Evolutionary conservation across 2,888 invertebrate species (phyloP).

Genomic region (Macrosiphum euphorbiae): DNA sequence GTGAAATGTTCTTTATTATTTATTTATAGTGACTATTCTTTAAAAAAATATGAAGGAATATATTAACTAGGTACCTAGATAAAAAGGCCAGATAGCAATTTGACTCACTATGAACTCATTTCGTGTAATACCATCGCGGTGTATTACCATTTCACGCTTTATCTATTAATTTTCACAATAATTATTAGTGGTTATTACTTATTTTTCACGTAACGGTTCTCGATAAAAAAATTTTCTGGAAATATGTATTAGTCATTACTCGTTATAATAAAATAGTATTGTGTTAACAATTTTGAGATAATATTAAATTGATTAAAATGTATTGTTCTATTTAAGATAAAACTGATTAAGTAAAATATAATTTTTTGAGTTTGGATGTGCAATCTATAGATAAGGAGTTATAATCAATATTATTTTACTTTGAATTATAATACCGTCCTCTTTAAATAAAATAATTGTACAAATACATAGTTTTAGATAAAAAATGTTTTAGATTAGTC

Average conservation of each 20-base stretch:
- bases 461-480: background rate
- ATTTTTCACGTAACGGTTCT: background rate
- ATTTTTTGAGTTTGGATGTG: background rate
- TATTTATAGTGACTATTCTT: background rate
- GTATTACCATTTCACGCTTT: background rate
- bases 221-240: background rate
- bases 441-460: background rate
- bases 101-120: background rate
- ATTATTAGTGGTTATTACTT: background rate
- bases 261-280: background rate
- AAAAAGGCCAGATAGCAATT: background rate
- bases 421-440: background rate
- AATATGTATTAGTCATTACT: conserved; percentile 8
- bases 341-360: background rate
- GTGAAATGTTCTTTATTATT: background rate
- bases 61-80: background rate
- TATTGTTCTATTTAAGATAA: background rate
- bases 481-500: background rate
- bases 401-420: background rate
- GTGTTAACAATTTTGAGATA: background rate
- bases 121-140: background rate
- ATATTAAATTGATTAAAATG: background rate
- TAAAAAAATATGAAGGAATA: no score
- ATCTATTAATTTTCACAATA: background rate
- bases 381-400: background rate